phyloP scores from a whole-genome alignment of 1,140 invertebrate genomes.

The Plutomurus gul region DNA sequence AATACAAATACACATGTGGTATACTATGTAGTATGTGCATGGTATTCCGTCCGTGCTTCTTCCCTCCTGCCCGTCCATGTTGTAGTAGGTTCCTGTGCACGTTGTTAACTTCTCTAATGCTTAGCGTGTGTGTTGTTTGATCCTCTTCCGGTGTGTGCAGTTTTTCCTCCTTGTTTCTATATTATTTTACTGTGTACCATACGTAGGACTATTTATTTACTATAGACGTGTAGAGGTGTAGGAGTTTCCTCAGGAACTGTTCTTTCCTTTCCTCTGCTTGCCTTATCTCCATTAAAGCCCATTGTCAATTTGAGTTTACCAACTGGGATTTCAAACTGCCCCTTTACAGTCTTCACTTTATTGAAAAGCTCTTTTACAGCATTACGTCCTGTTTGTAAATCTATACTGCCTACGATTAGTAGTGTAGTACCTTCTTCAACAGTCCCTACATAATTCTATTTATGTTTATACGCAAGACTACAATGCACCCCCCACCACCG shows the following conservation, averaged over 20 bases:
- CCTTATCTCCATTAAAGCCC: not conserved
- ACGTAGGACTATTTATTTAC: not conserved
- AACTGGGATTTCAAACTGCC: constrained; percentile 24
- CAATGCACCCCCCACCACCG: too few species aligned
- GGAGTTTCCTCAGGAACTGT: not conserved
- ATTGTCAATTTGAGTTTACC: constrained; percentile 26
- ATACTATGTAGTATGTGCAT: not conserved
- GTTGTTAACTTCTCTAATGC: constrained; percentile 1
- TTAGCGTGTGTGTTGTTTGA: not conserved
- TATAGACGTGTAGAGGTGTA: not conserved
- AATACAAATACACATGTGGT: not conserved
- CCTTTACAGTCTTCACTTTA: constrained; percentile 19
- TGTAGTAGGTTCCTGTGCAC: not conserved
- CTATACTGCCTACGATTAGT: not conserved
- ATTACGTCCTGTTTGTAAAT: not conserved
- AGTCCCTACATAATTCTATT: not conserved
- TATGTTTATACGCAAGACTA: too few species aligned
- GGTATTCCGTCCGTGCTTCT: not conserved
- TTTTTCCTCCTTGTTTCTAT: not conserved
- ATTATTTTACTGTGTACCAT: not conserved
- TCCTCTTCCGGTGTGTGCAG: not conserved
- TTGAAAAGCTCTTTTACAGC: not conserved
- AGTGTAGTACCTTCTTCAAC: not conserved
- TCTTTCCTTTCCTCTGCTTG: not conserved
- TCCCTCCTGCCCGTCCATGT: not conserved